phyloP scores from a whole-genome alignment of 2,113 vertebrate genomes.

The Alectura lathami region DNA sequence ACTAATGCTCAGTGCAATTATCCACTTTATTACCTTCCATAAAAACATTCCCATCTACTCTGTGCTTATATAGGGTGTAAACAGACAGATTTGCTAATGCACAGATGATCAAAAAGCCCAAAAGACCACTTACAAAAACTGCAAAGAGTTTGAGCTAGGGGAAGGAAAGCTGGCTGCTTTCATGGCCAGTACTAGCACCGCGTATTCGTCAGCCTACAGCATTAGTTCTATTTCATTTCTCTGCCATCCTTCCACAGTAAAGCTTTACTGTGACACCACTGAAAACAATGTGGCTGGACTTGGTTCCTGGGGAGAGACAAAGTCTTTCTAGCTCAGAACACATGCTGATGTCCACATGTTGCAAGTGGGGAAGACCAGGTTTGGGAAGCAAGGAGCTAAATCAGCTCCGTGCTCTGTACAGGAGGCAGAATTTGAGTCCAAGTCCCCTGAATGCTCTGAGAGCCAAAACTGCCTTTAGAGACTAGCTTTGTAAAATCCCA shows the following conservation, averaged over 20 bases:
- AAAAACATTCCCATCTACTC: neutral
- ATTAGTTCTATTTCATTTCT: neutral
- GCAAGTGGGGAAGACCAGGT: neutral
- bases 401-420: neutral
- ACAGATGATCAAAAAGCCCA: neutral
- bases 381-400: neutral
- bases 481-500: neutral
- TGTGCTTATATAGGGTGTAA: neutral
- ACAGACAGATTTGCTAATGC: neutral
- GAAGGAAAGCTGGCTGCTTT: neutral
- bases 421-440: neutral
- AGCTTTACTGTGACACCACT: neutral
- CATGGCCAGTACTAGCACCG: neutral
- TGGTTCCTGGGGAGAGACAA: neutral
- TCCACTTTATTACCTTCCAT: neutral
- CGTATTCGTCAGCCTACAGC: neutral
- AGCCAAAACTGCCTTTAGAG: neutral
- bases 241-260: neutral
- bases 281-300: neutral
- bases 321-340: neutral
- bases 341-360: neutral
- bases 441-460: neutral
- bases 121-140: neutral
- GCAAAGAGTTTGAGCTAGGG: neutral
- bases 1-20: neutral